Evolutionary conservation across 2,797 vertebrate species (phyloP).

Genomic region (Choloepus didactylus): DNA sequence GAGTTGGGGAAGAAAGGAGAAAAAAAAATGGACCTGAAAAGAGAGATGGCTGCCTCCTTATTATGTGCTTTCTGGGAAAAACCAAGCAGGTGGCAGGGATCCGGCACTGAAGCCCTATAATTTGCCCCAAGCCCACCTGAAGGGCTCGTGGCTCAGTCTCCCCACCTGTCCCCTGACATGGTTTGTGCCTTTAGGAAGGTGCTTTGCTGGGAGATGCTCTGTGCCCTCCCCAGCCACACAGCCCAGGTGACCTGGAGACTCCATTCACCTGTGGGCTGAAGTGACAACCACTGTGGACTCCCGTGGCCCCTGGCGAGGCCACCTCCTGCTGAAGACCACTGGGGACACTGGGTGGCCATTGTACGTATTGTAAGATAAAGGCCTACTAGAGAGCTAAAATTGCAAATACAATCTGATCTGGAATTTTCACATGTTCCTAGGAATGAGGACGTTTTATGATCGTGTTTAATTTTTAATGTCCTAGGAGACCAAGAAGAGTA

Average conservation of each 20-base stretch:
- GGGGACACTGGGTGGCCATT: background rate
- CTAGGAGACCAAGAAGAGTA: background rate
- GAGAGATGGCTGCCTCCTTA: background rate
- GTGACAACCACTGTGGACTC: rapidly evolving
- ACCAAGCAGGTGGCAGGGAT: background rate
- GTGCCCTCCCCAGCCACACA: background rate
- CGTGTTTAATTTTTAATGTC: background rate
- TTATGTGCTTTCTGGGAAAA: background rate
- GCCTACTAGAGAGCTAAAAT: background rate
- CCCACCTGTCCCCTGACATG: rapidly evolving
- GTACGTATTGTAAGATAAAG: background rate
- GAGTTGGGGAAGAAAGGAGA: background rate
- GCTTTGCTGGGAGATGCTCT: background rate
- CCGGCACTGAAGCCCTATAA: too few relatives aligned
- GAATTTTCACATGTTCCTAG: background rate
- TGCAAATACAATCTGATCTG: background rate
- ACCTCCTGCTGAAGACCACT: rapidly evolving
- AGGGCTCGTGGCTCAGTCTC: background rate
- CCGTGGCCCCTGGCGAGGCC: rapidly evolving
- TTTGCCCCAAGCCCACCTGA: too few relatives aligned
- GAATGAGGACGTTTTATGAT: background rate
- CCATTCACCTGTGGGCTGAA: background rate
- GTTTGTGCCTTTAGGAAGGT: background rate
- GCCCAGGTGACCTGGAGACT: background rate
- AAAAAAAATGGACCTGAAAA: background rate